phyloP scores from a whole-genome alignment of 2,113 vertebrate genomes.

The Aegithalos caudatus region DNA sequence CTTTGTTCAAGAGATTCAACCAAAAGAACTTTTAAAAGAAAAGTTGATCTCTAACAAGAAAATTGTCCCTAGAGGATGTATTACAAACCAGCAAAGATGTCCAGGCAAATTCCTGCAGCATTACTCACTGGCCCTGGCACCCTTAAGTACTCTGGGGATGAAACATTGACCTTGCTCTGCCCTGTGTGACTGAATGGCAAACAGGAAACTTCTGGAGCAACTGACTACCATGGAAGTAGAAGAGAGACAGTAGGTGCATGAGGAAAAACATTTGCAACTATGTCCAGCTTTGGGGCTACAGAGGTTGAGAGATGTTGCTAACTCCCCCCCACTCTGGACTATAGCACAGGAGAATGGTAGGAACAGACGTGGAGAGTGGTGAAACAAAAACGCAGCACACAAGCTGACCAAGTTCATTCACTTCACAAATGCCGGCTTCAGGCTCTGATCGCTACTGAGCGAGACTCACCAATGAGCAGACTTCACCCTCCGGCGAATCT shows the following conservation, averaged over 20 bases:
- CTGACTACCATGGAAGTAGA: neutral
- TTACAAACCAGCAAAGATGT: neutral
- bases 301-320: neutral
- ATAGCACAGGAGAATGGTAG: neutral
- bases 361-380: neutral
- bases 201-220: neutral
- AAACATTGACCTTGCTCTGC: neutral
- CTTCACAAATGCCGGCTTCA: neutral
- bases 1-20: neutral
- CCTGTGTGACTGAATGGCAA: neutral
- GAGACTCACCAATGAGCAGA: neutral
- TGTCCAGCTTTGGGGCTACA: neutral
- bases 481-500: accelerated
- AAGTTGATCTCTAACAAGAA: neutral
- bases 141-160: neutral
- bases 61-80: neutral
- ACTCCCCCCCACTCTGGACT: neutral
- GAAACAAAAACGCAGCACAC: accelerated
- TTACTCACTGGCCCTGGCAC: neutral
- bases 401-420: neutral
- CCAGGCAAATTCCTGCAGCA: neutral
- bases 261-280: neutral
- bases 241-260: neutral
- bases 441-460: neutral
- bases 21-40: neutral